phyloP scores from a whole-genome alignment of 2,888 invertebrate genomes.

The Lottia scabra region DNA sequence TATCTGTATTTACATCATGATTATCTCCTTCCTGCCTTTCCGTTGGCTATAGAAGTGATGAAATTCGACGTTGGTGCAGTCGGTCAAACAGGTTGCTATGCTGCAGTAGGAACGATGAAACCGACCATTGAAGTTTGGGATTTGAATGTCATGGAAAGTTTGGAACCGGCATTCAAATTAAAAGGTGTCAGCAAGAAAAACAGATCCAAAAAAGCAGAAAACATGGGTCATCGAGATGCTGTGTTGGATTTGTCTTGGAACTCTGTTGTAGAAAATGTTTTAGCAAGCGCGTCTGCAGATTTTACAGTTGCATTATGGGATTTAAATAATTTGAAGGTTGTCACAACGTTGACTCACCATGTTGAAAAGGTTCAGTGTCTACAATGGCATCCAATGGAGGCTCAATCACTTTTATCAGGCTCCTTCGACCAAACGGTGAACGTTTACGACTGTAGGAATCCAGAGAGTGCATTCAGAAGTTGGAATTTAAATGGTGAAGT shows the following conservation, averaged over 20 bases:
- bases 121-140: conserved; percentile 97
- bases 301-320: conserved; percentile 91
- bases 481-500: conserved; percentile 87
- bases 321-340: conserved; percentile 82
- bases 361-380: conserved; percentile 76
- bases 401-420: conserved; percentile 85
- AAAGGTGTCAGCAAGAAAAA: conserved; percentile 80
- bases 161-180: conserved; percentile 88
- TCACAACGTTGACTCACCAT: conserved; percentile 81
- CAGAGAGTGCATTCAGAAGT: conserved; percentile 73
- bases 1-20: conserved; percentile 96
- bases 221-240: conserved; percentile 85
- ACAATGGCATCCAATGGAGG: conserved; percentile 73
- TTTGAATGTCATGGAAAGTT: conserved; percentile 89
- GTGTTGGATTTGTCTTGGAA: conserved; percentile 95
- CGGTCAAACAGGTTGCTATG: conserved; percentile 77
- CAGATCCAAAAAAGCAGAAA: conserved; percentile 43
- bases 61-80: conserved; percentile 84
- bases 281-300: conserved; percentile 95
- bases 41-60: conserved; percentile 92
- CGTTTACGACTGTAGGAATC: conserved; percentile 83
- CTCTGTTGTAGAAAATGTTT: conserved; percentile 74
- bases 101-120: conserved; percentile 93
- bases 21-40: conserved; percentile 87
- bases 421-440: conserved; percentile 83